phyloP scores from a whole-genome alignment of 2,888 invertebrate species.

The Pelosia muscerda region DNA sequence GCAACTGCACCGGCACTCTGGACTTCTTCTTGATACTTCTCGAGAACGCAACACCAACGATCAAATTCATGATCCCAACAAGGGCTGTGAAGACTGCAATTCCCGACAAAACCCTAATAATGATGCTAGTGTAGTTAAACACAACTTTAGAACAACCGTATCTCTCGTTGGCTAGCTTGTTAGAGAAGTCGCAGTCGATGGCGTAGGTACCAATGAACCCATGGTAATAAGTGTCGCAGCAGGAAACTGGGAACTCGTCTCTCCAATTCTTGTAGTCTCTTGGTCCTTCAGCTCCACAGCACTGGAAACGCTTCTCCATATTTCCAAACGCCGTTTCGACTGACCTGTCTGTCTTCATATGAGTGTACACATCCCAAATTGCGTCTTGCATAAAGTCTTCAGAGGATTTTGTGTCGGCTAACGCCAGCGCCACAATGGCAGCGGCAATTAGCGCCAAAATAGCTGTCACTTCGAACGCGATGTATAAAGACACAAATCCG shows the following conservation, averaged over 20 bases:
- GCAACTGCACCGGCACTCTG: slow-evolving; percentile 57
- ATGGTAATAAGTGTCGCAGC: slow-evolving; percentile 78
- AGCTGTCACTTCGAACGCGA: slow-evolving; percentile 61
- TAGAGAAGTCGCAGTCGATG: slow-evolving; percentile 76
- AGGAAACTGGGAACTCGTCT: slow-evolving; percentile 73
- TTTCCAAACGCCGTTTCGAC: slow-evolving; percentile 65
- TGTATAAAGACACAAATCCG: slow-evolving; percentile 64
- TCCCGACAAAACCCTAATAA: slow-evolving; percentile 69
- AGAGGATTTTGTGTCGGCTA: slow-evolving; percentile 70
- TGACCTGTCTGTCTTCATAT: slow-evolving; percentile 65
- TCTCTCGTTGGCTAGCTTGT: slow-evolving; percentile 78
- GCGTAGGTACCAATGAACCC: slow-evolving; percentile 71
- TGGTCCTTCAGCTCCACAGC: slow-evolving; percentile 78
- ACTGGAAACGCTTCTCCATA: slow-evolving; percentile 75
- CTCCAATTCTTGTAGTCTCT: slow-evolving; percentile 79
- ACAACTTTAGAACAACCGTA: slow-evolving; percentile 77
- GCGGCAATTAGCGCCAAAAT: slow-evolving; percentile 63
- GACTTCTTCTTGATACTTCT: slow-evolving; percentile 63
- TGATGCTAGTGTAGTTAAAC: slow-evolving; percentile 70
- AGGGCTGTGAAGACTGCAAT: slow-evolving; percentile 68
- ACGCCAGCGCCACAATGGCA: slow-evolving; percentile 68
- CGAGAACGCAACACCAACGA: slow-evolving; percentile 62
- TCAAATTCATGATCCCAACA: slow-evolving; percentile 65
- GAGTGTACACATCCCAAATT: slow-evolving; percentile 76
- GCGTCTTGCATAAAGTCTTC: slow-evolving; percentile 77